Percentiles rank a stretch among this genome's conserved stretches.
Conservation (phyloP, 2,888 invertebrate species). For the Arrhopalites spinosus region DNA sequence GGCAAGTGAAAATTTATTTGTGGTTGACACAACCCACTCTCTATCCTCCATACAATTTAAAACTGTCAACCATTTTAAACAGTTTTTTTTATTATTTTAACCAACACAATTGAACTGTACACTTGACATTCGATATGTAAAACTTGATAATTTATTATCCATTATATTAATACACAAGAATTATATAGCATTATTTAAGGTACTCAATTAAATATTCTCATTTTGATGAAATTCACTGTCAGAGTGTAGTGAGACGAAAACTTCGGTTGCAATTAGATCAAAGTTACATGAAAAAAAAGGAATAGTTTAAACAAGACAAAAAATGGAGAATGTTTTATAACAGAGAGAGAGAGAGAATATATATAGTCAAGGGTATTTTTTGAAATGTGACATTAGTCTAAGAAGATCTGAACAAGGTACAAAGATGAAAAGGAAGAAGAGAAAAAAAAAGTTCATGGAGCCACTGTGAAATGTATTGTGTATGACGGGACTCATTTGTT, state of each 20-base stretch:
- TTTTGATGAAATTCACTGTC: no score
- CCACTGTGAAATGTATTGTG: slow-evolving; percentile 51
- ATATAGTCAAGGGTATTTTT: no score
- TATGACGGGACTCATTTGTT: slow-evolving; percentile 56
- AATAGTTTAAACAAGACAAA: no score
- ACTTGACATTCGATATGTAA: slow-evolving; percentile 22
- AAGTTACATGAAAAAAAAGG: no score
- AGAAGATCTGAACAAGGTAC: neutral
- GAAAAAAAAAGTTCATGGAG: slow-evolving; percentile 30
- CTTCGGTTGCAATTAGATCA: no score
- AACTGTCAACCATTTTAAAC: slow-evolving; percentile 30
- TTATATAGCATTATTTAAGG: no score
- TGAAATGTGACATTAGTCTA: neutral
- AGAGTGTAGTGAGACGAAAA: no score
- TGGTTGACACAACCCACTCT: slow-evolving; percentile 2
- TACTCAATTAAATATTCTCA: no score
- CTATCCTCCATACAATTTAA: no score
- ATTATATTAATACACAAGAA: neutral
- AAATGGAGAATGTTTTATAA: no score
- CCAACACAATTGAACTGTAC: slow-evolving; percentile 7
- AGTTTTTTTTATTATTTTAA: no score
- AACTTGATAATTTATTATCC: slow-evolving; percentile 25
- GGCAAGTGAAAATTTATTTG: neutral
- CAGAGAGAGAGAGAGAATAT: no score
- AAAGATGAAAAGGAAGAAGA: slow-evolving; percentile 12